phyloP scores from a whole-genome alignment of 2,888 invertebrate species.

The Volucella zonaria region DNA sequence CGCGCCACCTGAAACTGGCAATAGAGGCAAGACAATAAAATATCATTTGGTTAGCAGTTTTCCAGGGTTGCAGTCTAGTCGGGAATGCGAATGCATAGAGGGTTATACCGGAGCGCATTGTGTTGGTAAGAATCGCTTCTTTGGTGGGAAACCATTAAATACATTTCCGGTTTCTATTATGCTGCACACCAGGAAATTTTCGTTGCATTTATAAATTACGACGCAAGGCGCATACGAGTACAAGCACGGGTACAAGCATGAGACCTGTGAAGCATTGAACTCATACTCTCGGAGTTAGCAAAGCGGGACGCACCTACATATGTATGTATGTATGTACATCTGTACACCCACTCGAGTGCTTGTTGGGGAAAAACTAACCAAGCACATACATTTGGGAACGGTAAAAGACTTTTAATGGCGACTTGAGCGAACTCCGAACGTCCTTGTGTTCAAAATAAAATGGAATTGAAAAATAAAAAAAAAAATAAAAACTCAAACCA shows the following conservation, averaged over 20 bases:
- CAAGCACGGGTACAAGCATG: not conserved
- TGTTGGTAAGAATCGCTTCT: constrained; percentile 16
- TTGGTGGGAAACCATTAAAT: constrained; percentile 44
- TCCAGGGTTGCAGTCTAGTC: not conserved
- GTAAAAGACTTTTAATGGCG: constrained; percentile 43
- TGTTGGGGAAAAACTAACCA: not conserved
- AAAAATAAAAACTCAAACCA: not conserved
- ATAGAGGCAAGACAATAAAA: constrained; percentile 7
- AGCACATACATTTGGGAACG: constrained; percentile 14
- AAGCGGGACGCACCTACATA: not conserved
- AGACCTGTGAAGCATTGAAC: not conserved
- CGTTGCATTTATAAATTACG: constrained; percentile 56
- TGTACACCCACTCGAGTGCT: not conserved
- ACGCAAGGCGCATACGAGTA: constrained; percentile 4
- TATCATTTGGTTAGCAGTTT: constrained; percentile 24
- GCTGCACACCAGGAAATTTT: constrained; percentile 44
- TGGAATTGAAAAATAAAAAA: no score
- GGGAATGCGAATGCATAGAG: not conserved
- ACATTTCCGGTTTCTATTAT: constrained; percentile 59
- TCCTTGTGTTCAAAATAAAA: constrained; percentile 29
- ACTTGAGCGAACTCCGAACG: constrained; percentile 31
- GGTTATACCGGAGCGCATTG: not conserved
- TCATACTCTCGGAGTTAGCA: no score
- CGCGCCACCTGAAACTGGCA: constrained; percentile 4
- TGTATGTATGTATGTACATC: not conserved